Conservation (phyloP, 2,888 invertebrate genomes). For the Pheosia gnoma region DNA sequence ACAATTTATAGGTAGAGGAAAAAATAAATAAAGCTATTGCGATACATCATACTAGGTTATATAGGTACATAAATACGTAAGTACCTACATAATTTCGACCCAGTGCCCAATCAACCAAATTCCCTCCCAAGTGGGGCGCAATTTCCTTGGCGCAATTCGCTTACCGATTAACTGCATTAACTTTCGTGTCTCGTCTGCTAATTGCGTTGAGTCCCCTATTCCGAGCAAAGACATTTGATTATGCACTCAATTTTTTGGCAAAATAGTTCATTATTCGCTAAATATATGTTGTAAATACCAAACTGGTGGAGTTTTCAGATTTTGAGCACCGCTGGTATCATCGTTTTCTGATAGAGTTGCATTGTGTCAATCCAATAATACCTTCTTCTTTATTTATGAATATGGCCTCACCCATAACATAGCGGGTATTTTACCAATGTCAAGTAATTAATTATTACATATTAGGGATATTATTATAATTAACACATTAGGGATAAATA, state of each 20-base stretch:
- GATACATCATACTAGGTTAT: no score
- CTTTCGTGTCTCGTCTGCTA: conserved; percentile 76
- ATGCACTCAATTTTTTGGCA: conserved; percentile 52
- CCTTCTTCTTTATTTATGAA: no score
- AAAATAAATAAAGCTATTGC: no score
- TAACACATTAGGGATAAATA: no score
- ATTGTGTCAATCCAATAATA: no score
- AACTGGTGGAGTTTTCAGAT: background rate
- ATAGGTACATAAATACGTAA: background rate
- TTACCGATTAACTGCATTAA: conserved; percentile 76
- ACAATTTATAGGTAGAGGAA: no score
- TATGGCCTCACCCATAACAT: no score
- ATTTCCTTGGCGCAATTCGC: conserved; percentile 73
- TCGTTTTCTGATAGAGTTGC: no score
- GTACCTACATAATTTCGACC: conserved; percentile 46
- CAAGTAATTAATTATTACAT: no score
- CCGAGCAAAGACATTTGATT: conserved; percentile 62
- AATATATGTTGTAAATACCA: conserved; percentile 23
- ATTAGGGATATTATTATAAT: no score
- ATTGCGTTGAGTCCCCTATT: conserved; percentile 72
- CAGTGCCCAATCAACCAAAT: conserved; percentile 73
- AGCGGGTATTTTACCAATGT: no score
- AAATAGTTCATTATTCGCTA: conserved; percentile 53
- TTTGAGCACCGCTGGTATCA: no score
- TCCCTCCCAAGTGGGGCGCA: conserved; percentile 69